Evolutionary conservation across 2,888 invertebrate genomes (phyloP), one percentile per base, ranked within the genome.

Genomic region (Drosophila niveifrons): DNA sequence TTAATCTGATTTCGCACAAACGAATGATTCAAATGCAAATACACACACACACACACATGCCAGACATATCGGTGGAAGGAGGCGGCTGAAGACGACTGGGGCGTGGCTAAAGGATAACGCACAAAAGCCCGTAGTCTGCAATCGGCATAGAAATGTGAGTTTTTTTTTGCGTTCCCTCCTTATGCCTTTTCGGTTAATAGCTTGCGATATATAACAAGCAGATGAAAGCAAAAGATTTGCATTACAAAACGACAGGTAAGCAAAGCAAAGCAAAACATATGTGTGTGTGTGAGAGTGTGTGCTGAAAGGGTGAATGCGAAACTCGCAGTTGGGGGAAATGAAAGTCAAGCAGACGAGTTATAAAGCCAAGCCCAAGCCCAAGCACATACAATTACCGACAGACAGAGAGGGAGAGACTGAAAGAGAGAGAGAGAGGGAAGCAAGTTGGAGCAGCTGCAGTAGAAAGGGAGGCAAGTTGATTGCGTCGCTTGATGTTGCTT

Each of bases 1-100:
- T 85, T 85, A 85, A 85, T 85, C 85, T 85, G 85, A 85, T 85
- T 85, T 89, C 75, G 86, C 86, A 88, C 88, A 85, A 85, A 85
- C 85, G 85, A 85, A 89, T 83, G 88, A 83, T 83, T 83, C 83
- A 83, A 83, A 83, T 83, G 83, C 89, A 83, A 83, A 83, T 88
- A 68, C 82, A 69, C 51, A 66, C 58, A 53, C 55, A 15, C 34
- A 59, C 55, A 47, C 58, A 65, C 23, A 53, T 29, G 48, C 39
- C 39, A 36, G 29, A 65, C 34, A 41, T 10, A 10, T 39, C 34
- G 23, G n/a, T 17, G 43, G 29, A 39, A 10, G 39, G 3, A 11
- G 28, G 18, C 15, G 46, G 31, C 10, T 31, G 31, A 3, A 3
- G 34, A 34, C 11, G 34, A 31, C 23, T n/a, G 46, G 56, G 28